These are phyloP conservation scores for Sialis fuliginosa DNA, from an alignment of 2,888 invertebrate genomes.

Conservation along the genomic window DNA sequence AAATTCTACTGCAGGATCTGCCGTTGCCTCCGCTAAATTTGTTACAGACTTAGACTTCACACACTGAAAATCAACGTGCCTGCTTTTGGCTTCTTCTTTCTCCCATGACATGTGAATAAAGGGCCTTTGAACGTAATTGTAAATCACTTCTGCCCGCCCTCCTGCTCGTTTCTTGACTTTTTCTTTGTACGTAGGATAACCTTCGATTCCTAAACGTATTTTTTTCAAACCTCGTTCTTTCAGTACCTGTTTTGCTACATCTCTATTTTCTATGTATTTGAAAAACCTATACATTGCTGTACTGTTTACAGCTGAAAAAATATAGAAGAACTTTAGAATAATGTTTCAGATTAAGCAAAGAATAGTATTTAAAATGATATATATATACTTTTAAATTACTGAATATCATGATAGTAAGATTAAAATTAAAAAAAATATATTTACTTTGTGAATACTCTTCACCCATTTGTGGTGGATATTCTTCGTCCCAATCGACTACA, in stretches of 20 bases:
- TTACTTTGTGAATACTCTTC: slow-evolving; percentile 94
- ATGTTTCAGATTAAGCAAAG: not conserved
- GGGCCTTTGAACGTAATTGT: slow-evolving; percentile 98
- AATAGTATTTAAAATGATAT: no score
- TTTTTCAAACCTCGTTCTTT: slow-evolving; percentile 98
- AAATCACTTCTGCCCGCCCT: slow-evolving; percentile 91
- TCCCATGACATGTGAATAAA: slow-evolving; percentile 99
- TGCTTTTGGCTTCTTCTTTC: slow-evolving; percentile 96
- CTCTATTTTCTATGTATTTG: slow-evolving; percentile 98
- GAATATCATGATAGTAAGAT: not conserved
- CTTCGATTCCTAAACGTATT: slow-evolving; percentile 95
- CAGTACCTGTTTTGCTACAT: slow-evolving; percentile 97
- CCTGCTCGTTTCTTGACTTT: slow-evolving; percentile 93
- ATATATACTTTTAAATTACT: no score
- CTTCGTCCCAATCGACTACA: slow-evolving; percentile 93
- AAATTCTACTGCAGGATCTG: slow-evolving; percentile 62
- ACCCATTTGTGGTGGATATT: slow-evolving; percentile 99
- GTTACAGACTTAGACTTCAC: slow-evolving; percentile 96
- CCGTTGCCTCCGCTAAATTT: slow-evolving; percentile 87
- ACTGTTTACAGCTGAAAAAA: slow-evolving; percentile 66
- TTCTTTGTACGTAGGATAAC: slow-evolving; percentile 98
- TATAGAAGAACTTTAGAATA: slow-evolving; percentile 1
- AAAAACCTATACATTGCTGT: slow-evolving; percentile 95
- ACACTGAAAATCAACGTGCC: slow-evolving; percentile 98
- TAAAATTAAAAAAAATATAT: slow-evolving; percentile 11